These are phyloP conservation scores for Zeuzera pyrina DNA, from an alignment of 2,888 invertebrate species.

Conservation along the genomic window DNA sequence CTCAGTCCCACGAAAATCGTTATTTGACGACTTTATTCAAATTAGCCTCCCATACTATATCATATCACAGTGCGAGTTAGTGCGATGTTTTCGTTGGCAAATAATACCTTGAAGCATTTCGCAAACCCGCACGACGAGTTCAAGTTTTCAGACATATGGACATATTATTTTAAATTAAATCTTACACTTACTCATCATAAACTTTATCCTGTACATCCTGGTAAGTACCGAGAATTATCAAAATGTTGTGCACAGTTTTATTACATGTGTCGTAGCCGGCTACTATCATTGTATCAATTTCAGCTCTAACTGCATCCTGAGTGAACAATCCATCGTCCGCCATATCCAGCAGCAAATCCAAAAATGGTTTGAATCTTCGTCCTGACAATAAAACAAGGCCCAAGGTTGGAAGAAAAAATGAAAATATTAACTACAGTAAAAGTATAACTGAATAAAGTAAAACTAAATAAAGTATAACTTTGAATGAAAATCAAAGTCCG, in stretches of 20 bases:
- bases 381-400: slow-evolving; percentile 27
- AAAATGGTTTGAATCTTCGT: slow-evolving; percentile 58
- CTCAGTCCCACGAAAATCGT: too few species aligned
- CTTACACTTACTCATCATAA: slow-evolving; percentile 25
- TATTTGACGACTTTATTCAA: too few species aligned
- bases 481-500: too few species aligned
- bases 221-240: slow-evolving; percentile 35
- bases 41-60: too few species aligned
- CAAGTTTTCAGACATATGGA: too few species aligned
- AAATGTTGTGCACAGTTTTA: slow-evolving; percentile 28
- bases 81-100: too few species aligned
- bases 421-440: slow-evolving; percentile 10
- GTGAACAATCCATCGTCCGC: slow-evolving; percentile 39
- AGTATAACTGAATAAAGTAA: slow-evolving; percentile 10
- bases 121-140: too few species aligned
- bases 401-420: slow-evolving; percentile 13
- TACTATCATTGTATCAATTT: slow-evolving; percentile 57
- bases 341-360: slow-evolving; percentile 56
- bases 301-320: too few species aligned
- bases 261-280: slow-evolving; percentile 53
- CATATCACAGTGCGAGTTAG: too few species aligned
- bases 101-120: too few species aligned
- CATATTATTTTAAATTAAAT: too few species aligned
- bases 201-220: slow-evolving; percentile 33
- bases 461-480: too few species aligned